Base-by-base conservation (phyloP, 2,797 vertebrate genomes). In the Pempheris klunzingeri region DNA sequence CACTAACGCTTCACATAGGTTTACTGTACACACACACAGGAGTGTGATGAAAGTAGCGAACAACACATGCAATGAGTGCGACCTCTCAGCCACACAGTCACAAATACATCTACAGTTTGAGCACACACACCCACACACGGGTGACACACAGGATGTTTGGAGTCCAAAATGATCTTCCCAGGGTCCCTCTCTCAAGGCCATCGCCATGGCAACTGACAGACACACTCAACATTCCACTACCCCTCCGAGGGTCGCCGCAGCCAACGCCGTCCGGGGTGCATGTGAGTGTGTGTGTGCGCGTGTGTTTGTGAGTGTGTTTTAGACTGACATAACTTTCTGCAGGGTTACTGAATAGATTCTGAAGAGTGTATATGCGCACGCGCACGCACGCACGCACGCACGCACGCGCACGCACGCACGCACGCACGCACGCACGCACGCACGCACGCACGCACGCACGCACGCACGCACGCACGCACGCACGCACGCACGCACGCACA, bases 171-270 rank as follows among this genome's bases (percentile, higher is more conserved):
- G 47, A 84, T 88, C 90, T 92, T 94, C 93, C 90, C 93, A 93
- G 86, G 92, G 90, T 93, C 92, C 87, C 78, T 88, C 92, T 93
- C 88, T 92, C 93, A 93, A 90, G 92, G 89, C 85, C 84, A 80
- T 90, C 44, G 20, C 87, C 70, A 55, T 49, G 66, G 90, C 81
- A 90, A 94, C 91, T 72, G 77, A 89, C 79, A 80, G 86, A 91
- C 87, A 91, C 87, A 91, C 87, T 87, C 86, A 78, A 88, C 89
- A 93, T 94, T 93, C 92, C 90, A 57, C 70, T 83, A 88, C 83
- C 81, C 92, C 90, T 89, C 65, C 0, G 87, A 88, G 93, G 89
- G 88, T 90, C 86, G 71, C 64, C 22, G 7, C 58, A 63, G 88
- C 87, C 88, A 87, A 71, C 22, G 28, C 79, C 73, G 85, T 90